Percentiles rank a stretch among this genome's conserved stretches.
Evolutionary conservation across 2,797 vertebrate species (phyloP).

Genomic region (Tamandua tetradactyla): DNA sequence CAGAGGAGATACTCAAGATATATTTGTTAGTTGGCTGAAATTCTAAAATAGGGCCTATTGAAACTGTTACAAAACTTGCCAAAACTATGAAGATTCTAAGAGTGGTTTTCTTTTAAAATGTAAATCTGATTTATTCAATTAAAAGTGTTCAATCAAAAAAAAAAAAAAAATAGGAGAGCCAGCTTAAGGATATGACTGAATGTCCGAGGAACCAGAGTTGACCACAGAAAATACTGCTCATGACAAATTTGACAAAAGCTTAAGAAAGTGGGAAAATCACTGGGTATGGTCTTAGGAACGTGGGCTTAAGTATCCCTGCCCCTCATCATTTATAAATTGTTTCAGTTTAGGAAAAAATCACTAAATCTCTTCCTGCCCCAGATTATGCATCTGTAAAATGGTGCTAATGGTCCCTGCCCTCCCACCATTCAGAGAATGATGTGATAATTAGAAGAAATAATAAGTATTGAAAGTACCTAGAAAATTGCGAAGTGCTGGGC

Average conservation of each 20-base stretch:
- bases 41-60: not conserved
- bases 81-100: not conserved
- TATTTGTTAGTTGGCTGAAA: not conserved
- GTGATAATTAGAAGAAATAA: not conserved
- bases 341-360: not conserved
- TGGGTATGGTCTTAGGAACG: not conserved
- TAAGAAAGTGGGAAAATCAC: conserved; percentile 19
- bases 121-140: conserved; percentile 17
- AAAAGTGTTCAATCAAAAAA: not conserved
- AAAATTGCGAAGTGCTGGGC: not conserved
- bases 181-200: not conserved
- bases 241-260: conserved; percentile 32
- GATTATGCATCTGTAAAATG: conserved; percentile 48
- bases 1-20: not conserved
- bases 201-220: not conserved
- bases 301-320: not conserved
- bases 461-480: not conserved
- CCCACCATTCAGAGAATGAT: not conserved
- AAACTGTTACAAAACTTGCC: conserved; percentile 17
- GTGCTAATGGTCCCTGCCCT: not conserved
- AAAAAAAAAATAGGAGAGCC: not conserved
- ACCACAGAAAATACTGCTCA: not conserved
- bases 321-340: not conserved
- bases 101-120: not conserved
- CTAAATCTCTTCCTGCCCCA: not conserved